Evolutionary conservation across 2,797 vertebrate genomes (phyloP).

Genomic region (Rhinoraja longicauda): DNA sequence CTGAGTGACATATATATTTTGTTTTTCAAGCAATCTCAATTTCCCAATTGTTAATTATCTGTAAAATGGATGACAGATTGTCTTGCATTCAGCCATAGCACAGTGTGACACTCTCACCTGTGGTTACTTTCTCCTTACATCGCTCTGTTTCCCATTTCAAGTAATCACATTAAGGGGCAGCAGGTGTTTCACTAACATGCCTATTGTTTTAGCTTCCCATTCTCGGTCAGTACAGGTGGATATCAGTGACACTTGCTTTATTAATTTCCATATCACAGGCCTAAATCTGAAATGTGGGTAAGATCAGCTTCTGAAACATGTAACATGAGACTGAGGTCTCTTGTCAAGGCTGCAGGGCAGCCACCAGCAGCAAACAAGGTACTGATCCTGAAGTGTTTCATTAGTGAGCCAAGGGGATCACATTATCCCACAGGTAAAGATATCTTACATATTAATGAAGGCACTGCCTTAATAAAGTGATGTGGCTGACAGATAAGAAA

Average conservation of each 20-base stretch:
- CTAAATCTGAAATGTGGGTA: slow-evolving; percentile 29
- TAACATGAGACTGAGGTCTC: background rate
- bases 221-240: background rate
- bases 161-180: slow-evolving; percentile 9
- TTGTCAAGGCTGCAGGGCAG: slow-evolving; percentile 31
- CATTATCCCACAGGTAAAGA: slow-evolving; percentile 20
- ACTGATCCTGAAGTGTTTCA: slow-evolving; percentile 11
- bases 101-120: slow-evolving; percentile 30
- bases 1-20: background rate
- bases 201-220: slow-evolving; percentile 18
- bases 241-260: slow-evolving; percentile 25
- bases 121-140: slow-evolving; percentile 2
- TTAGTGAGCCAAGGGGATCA: slow-evolving; percentile 20
- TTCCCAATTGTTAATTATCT: slow-evolving; percentile 10
- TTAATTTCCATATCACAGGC: slow-evolving; percentile 28
- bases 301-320: slow-evolving; percentile 30
- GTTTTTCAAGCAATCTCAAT: background rate
- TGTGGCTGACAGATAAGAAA: background rate
- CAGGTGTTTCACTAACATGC: slow-evolving; percentile 22
- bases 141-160: slow-evolving; percentile 1
- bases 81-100: background rate
- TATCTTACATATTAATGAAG: slow-evolving; percentile 25
- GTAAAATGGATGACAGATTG: background rate
- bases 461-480: background rate
- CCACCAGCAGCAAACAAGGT: background rate